These are phyloP conservation scores for Baryphthengus martii DNA, from an alignment of 2,113 vertebrate species.

Conservation along the genomic window DNA sequence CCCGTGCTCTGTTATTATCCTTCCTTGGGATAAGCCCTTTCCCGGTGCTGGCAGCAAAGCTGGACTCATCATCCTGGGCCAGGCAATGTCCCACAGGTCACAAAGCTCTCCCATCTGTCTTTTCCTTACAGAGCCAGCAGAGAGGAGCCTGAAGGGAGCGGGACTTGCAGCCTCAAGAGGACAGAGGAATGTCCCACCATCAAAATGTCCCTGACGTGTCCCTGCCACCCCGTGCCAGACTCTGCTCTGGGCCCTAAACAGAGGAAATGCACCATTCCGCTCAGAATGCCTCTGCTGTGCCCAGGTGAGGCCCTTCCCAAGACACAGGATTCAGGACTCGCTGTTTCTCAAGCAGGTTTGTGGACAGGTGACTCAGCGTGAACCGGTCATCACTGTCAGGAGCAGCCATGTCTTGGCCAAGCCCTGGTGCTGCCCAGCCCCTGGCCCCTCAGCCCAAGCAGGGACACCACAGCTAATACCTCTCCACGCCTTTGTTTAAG, in stretches of 20 bases:
- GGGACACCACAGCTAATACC: not conserved
- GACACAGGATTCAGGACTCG: accelerated
- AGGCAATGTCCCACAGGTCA: not conserved
- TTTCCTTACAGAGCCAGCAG: not conserved
- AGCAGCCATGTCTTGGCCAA: not conserved
- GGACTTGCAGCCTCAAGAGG: not conserved
- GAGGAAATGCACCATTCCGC: accelerated
- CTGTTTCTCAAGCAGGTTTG: not conserved
- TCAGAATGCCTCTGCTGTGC: accelerated
- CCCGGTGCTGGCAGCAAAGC: not conserved
- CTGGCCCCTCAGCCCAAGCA: not conserved
- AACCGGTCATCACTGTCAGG: accelerated
- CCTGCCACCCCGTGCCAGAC: not conserved
- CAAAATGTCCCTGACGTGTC: not conserved
- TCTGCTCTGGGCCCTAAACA: not conserved
- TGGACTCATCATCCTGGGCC: not conserved
- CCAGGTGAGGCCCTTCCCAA: not conserved
- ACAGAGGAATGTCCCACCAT: not conserved
- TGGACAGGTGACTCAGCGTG: not conserved
- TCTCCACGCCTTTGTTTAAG: not conserved
- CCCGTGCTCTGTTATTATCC: not conserved
- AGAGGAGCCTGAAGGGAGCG: not conserved
- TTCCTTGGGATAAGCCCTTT: not conserved
- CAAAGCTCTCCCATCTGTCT: not conserved
- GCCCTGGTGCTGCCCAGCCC: not conserved